Evolutionary conservation across 1,140 invertebrate species (phyloP), one percentile per base, ranked within the genome.

Genomic region (Drosophila sturtevanti): DNA sequence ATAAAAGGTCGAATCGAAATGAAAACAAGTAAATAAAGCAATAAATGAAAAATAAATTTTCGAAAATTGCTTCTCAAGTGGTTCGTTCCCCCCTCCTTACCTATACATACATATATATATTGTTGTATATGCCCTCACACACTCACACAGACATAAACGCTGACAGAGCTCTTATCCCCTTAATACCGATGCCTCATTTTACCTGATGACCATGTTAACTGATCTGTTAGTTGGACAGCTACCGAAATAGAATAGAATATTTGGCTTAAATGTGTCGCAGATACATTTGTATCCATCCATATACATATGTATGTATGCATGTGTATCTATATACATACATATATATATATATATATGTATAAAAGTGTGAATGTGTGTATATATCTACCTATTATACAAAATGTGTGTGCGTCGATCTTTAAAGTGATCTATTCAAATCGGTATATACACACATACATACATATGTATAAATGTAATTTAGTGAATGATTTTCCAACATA

Each of bases 11-110:
- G 38, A 41, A 27, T 58, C 52, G 81, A 71, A 73, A 77, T 66
- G 79, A 72, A 76, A 79, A 34, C 76, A 81, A 87, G 82, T 82
- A 89, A 87, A 87, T 89, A 89, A 87, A 87, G 79, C 84, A 81
- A 87, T 89, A 87, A 87, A 87, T 87, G 71, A 68, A 82, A 89
- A 87, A 87, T 79, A 87, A 89, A 87, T 89, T 89, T 86, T 58
- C 65, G 71, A 71, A 86, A 87, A 87, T 82, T 87, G 79, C 75
- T 89, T 79, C 89, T 87, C 84, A 89, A 87, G 82, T 89, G 84
- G 84, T 54, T 68, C 55, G 63, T 65, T 60, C 61, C 66, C 34
- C 14, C 65, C 48, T 60, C 68, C 27, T 31, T 31, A 31, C 7
- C 27, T 7, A 31, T n/a, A n/a, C n/a, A n/a, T n/a, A n/a, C n/a